Percentiles rank a stretch among this genome's conserved stretches.
These are phyloP conservation scores for Euclidia mi DNA, from an alignment of 2,888 invertebrate genomes.

Conservation along the genomic window DNA sequence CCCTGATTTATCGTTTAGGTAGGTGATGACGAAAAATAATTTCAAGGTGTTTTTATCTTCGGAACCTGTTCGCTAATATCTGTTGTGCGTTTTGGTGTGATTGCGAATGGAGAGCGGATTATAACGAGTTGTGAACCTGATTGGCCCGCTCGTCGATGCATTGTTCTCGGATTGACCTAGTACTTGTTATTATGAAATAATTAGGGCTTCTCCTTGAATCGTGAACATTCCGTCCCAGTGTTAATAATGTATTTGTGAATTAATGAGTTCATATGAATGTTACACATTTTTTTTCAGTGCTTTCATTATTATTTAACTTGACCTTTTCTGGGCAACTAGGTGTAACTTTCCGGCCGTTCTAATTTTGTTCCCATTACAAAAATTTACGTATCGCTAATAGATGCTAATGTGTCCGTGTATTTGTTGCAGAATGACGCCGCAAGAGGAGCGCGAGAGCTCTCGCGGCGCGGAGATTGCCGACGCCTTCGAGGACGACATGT, in stretches of 20 bases:
- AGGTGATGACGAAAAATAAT: constrained; percentile 71
- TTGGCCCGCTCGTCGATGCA: constrained; percentile 80
- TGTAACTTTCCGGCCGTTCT: constrained; percentile 51
- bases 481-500: constrained; percentile 92
- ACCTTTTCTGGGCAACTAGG: constrained; percentile 25
- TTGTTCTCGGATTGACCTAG: constrained; percentile 83
- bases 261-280: constrained; percentile 17
- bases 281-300: background rate
- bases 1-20: constrained; percentile 84
- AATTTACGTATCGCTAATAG: constrained; percentile 63
- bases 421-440: constrained; percentile 89
- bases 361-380: constrained; percentile 55
- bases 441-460: constrained; percentile 87
- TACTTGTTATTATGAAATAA: constrained; percentile 76
- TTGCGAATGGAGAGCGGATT: constrained; percentile 73
- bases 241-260: constrained; percentile 40
- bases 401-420: constrained; percentile 68
- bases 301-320: constrained; percentile 10
- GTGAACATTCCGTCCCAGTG: constrained; percentile 53
- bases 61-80: constrained; percentile 61
- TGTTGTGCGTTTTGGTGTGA: constrained; percentile 62
- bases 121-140: constrained; percentile 80
- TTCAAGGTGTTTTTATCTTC: constrained; percentile 67
- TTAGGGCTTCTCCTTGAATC: constrained; percentile 71
- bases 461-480: constrained; percentile 85